Conservation (phyloP, 2,888 invertebrate species). For the Agrochola lota region DNA sequence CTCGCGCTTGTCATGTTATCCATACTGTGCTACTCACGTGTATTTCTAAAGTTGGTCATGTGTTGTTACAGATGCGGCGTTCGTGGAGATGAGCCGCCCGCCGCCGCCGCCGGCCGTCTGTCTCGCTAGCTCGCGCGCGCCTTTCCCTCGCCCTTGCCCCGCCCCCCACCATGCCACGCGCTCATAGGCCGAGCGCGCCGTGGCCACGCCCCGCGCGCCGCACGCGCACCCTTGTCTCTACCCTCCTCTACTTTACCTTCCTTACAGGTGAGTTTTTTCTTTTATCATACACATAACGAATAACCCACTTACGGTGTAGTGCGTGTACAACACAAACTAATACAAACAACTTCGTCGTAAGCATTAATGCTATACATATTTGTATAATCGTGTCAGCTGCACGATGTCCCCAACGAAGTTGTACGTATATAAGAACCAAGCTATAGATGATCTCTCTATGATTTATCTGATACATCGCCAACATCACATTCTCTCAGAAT, state of each 20-base stretch:
- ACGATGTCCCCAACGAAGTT: no score
- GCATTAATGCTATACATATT: neutral
- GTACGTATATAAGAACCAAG: neutral
- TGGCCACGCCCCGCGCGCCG: slow-evolving; percentile 62
- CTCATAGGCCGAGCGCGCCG: slow-evolving; percentile 42
- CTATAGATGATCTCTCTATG: neutral
- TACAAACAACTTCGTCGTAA: neutral
- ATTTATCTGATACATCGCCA: neutral
- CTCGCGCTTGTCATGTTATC: no score
- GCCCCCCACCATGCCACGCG: slow-evolving; percentile 55
- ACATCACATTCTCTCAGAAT: neutral
- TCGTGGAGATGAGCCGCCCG: slow-evolving; percentile 76
- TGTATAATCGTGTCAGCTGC: neutral
- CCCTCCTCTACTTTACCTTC: slow-evolving; percentile 72
- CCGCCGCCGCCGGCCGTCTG: slow-evolving; percentile 57
- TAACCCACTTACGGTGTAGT: neutral
- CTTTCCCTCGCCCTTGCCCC: slow-evolving; percentile 59
- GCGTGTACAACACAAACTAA: neutral
- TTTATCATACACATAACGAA: neutral
- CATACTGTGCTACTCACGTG: neutral
- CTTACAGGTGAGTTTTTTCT: slow-evolving; percentile 70
- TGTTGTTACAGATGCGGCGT: slow-evolving; percentile 72
- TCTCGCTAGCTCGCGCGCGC: slow-evolving; percentile 52
- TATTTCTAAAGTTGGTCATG: neutral
- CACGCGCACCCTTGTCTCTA: slow-evolving; percentile 64